phyloP scores from a whole-genome alignment of 2,888 invertebrate species.

The Brenthis hecate region DNA sequence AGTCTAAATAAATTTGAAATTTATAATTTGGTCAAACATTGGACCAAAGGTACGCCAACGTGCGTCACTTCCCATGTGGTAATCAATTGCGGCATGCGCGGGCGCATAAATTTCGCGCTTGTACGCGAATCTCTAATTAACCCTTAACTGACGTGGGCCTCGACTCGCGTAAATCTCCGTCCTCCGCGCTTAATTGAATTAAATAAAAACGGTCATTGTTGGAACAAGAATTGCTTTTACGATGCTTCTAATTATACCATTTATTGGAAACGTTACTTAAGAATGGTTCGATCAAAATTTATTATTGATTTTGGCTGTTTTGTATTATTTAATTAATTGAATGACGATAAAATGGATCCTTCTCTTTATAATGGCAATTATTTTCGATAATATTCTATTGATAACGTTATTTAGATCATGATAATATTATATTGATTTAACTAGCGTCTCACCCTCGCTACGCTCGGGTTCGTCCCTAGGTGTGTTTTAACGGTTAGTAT shows the following conservation, averaged over 20 bases:
- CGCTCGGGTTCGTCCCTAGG: too few relatives aligned
- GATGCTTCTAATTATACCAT: background rate
- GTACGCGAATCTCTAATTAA: slow-evolving; percentile 73
- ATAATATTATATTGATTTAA: too few relatives aligned
- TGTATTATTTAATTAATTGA: too few relatives aligned
- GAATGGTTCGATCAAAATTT: too few relatives aligned
- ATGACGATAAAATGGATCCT: too few relatives aligned
- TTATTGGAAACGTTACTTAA: background rate
- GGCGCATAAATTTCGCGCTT: slow-evolving; percentile 63
- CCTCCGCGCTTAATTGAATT: slow-evolving; percentile 62
- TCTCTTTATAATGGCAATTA: too few relatives aligned
- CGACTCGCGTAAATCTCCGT: slow-evolving; percentile 64
- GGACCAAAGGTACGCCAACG: slow-evolving; percentile 26
- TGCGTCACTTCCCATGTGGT: slow-evolving; percentile 50
- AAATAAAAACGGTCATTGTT: slow-evolving; percentile 32
- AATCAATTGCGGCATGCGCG: slow-evolving; percentile 62
- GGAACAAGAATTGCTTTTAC: slow-evolving; percentile 10
- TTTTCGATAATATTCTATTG: too few relatives aligned
- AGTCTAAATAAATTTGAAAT: background rate
- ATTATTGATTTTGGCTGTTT: too few relatives aligned
- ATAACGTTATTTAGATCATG: too few relatives aligned
- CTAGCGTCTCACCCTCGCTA: too few relatives aligned
- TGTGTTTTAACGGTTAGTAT: too few relatives aligned
- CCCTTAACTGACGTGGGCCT: slow-evolving; percentile 63
- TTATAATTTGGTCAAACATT: slow-evolving; percentile 11